Base-by-base conservation (phyloP, 1,140 invertebrate genomes). In the Scaptodrosophila lebanonensis region DNA sequence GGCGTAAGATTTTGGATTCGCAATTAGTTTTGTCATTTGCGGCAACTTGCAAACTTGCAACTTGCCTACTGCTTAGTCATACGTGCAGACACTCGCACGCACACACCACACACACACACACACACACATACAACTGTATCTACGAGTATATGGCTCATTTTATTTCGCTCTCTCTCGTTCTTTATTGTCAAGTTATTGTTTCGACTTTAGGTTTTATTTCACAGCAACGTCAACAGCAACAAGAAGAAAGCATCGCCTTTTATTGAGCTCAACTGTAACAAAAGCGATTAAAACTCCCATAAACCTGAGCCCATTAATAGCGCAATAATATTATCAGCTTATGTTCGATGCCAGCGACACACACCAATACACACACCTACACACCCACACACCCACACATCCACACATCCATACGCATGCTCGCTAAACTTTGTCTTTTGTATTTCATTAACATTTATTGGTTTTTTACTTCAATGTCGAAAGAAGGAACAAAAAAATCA, bases 361-460 rank as follows among this genome's bases (percentile, higher is more conserved):
- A 49, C 56, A 59, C 17, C 12, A n/a, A n/a, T n/a, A n/a, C n/a
- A n/a, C n/a, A n/a, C n/a, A n/a, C n/a, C n/a, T n/a, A n/a, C 30
- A 49, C 27, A 54, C 27, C 7, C 33, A 33, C 50, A 38, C 39
- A 32, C 51, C 33, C 45, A 60, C 43, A 39, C 48, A 59, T 33
- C 30, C 43, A 18, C 3, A 5, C 2, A 15, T 15, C 12, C n/a
- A 6, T 49, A 42, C 20, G 16, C 18, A 29, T 7, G 29, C 33
- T 38, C 68, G 73, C 73, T 69, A 69, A 82, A 83, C 76, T 76
- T 83, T 76, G 76, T 82, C 76, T 82, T 61, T 82, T 82, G 62
- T 75, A 82, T 82, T 82, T 82, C 76, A 82, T 82, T 82, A 82
- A 82, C 76, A 82, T 83, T 82, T 82, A 82, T 82, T 82, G 76